Conservation (phyloP, 1,140 invertebrate species). For the Phortica variegata region DNA sequence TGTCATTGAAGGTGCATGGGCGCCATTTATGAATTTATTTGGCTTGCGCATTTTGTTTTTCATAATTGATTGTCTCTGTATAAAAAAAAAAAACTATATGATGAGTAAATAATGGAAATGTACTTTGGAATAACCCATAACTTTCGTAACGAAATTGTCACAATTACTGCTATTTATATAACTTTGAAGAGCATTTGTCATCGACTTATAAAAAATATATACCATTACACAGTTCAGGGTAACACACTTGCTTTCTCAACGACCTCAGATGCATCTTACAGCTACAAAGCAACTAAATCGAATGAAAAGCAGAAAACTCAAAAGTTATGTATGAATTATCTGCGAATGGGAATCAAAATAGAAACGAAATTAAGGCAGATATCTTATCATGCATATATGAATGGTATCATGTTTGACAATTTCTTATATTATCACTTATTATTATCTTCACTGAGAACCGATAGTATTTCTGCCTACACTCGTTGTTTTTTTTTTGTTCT, state of each 20-base stretch:
- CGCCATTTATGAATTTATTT: too few species aligned
- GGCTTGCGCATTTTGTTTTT: too few species aligned
- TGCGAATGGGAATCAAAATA: too few species aligned
- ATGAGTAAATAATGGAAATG: not conserved
- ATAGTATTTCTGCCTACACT: slow-evolving; percentile 19
- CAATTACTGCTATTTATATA: not conserved
- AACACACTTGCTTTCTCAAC: slow-evolving; percentile 10
- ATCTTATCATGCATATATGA: slow-evolving; percentile 34
- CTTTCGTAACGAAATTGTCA: slow-evolving; percentile 4
- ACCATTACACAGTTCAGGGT: slow-evolving; percentile 7
- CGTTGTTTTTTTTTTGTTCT: slow-evolving; percentile 9
- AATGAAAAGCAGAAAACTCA: slow-evolving; percentile 7
- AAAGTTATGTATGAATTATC: too few species aligned
- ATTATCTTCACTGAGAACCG: slow-evolving; percentile 38
- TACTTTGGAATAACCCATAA: not conserved
- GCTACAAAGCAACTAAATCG: slow-evolving; percentile 20
- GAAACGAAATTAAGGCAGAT: slow-evolving; percentile 28
- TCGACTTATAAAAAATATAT: too few species aligned
- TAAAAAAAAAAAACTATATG: not conserved
- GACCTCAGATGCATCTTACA: slow-evolving; percentile 21
- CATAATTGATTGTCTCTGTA: too few species aligned
- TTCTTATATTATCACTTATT: slow-evolving; percentile 18
- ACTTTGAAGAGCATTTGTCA: too few species aligned
- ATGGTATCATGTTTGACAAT: slow-evolving; percentile 42
- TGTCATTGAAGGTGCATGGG: too few species aligned